Evolutionary conservation across 2,113 vertebrate species (phyloP).

Genomic region (Sciurus niger): DNA sequence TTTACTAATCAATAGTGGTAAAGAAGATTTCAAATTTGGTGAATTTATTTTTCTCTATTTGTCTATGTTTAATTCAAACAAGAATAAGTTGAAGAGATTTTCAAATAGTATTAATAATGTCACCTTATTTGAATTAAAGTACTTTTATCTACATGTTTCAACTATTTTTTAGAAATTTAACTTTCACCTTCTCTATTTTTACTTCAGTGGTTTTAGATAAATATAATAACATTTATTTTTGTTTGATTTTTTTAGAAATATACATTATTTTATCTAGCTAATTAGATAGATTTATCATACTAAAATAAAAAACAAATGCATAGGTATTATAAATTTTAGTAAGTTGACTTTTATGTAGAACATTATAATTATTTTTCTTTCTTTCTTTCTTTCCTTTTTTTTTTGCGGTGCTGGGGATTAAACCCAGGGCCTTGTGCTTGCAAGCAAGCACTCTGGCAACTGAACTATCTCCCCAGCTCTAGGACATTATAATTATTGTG

Average conservation of each 20-base stretch:
- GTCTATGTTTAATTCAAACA: not conserved
- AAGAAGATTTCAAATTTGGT: not conserved
- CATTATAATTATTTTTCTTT: not conserved
- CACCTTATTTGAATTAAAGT: not conserved
- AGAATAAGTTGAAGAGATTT: not conserved
- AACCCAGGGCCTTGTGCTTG: no score
- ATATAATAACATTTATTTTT: not conserved
- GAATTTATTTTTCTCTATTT: not conserved
- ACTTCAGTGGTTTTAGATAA: no score
- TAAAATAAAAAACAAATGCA: not conserved
- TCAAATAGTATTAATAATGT: not conserved
- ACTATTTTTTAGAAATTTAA: not conserved
- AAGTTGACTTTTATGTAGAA: not conserved
- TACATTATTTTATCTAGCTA: not conserved
- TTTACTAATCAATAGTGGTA: not conserved
- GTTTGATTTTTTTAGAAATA: not conserved
- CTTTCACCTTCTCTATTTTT: not conserved
- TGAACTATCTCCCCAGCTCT: no score
- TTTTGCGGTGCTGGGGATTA: no score
- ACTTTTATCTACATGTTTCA: not conserved
- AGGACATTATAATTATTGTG: not conserved
- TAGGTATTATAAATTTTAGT: not conserved
- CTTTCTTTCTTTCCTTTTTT: no score
- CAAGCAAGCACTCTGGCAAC: no score
- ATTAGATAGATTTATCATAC: not conserved